Evolutionary conservation across 2,888 invertebrate genomes (phyloP).

Genomic region (Caenorhabditis drosophilae): DNA sequence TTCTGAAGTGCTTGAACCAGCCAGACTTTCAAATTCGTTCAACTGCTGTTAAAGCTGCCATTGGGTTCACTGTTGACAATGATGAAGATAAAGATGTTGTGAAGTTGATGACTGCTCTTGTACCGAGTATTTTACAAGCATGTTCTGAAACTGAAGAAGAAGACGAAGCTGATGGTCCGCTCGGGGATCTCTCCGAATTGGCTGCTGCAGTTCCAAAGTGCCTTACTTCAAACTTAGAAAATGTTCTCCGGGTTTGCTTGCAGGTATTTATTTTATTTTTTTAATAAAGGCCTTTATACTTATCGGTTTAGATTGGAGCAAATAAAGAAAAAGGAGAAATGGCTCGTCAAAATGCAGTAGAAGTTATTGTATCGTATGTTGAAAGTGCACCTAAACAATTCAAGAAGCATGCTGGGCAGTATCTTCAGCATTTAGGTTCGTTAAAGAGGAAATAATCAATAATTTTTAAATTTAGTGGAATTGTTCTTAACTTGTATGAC

Average conservation of each 20-base stretch:
- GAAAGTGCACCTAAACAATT: constrained; percentile 97
- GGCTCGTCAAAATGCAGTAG: constrained; percentile 88
- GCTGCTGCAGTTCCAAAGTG: constrained; percentile 92
- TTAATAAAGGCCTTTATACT: no score
- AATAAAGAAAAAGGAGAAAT: constrained; percentile 72
- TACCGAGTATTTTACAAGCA: constrained; percentile 77
- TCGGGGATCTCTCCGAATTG: constrained; percentile 91
- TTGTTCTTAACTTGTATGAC: constrained; percentile 91
- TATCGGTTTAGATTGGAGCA: constrained; percentile 55
- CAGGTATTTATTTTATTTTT: no score
- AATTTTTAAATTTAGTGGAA: constrained; percentile 76
- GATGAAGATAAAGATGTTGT: constrained; percentile 88
- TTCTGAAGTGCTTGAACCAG: constrained; percentile 39
- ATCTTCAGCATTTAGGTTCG: constrained; percentile 76
- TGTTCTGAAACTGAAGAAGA: constrained; percentile 85
- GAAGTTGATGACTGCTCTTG: constrained; percentile 78
- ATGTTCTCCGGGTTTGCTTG: constrained; percentile 86
- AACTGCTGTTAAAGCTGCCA: constrained; percentile 74
- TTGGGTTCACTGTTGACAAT: constrained; percentile 85
- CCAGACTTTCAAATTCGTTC: constrained; percentile 70
- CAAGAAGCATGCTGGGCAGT: constrained; percentile 85
- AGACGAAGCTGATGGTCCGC: constrained; percentile 78
- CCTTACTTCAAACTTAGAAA: constrained; percentile 85
- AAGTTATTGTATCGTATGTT: constrained; percentile 82
- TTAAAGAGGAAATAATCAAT: constrained; percentile 8